Evolutionary conservation across 2,113 vertebrate genomes (phyloP).

Genomic region (Lagopus leucura): DNA sequence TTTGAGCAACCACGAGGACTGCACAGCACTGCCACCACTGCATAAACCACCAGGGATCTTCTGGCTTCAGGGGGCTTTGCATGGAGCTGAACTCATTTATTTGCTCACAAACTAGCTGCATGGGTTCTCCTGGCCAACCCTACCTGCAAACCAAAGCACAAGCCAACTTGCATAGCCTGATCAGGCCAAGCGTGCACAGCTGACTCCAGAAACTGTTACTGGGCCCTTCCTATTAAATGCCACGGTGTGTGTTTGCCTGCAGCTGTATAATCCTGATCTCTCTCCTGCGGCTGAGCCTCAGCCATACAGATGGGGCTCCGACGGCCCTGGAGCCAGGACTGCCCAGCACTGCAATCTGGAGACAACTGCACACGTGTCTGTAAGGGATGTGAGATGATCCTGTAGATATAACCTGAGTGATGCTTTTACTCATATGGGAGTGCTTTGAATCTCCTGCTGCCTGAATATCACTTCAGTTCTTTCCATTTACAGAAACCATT

Average conservation of each 20-base stretch:
- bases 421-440: neutral
- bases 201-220: neutral
- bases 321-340: neutral
- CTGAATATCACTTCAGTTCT: constrained; percentile 1
- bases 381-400: neutral
- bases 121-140: neutral
- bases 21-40: neutral
- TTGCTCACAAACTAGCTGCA: fast-evolving
- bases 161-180: neutral
- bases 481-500: constrained; percentile 30
- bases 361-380: neutral
- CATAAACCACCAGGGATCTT: neutral
- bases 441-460: neutral
- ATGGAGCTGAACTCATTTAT: neutral
- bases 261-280: neutral
- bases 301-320: neutral
- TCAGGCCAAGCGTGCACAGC: neutral
- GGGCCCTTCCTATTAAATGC: neutral
- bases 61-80: neutral
- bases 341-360: neutral
- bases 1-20: neutral
- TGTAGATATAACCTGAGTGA: neutral
- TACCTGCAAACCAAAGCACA: fast-evolving
- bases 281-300: neutral
- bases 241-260: fast-evolving